Evolutionary conservation across 2,113 vertebrate species (phyloP).

Genomic region (Cololabis saira): DNA sequence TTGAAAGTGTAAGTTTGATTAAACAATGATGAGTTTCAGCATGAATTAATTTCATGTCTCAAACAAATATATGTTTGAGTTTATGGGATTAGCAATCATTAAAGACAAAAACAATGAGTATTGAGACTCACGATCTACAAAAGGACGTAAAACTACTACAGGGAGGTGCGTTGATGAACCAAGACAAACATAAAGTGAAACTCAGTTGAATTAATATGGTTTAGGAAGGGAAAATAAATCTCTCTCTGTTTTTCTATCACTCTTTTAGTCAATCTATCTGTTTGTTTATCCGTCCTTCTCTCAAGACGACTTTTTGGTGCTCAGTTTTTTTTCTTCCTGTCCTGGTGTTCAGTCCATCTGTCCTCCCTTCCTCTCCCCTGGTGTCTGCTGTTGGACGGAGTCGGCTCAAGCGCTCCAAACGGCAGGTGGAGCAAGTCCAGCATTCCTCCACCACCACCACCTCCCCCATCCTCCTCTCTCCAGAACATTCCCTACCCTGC

Average conservation of each 20-base stretch:
- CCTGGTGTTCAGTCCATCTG: constrained; percentile 67
- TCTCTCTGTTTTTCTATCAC: not conserved
- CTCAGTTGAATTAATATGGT: not conserved
- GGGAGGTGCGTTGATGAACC: no score
- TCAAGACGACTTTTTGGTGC: constrained; percentile 32
- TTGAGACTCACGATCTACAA: no score
- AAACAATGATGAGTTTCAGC: no score
- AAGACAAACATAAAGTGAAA: no score
- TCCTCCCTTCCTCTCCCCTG: constrained; percentile 70
- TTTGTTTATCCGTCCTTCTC: constrained; percentile 6
- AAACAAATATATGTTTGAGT: no score
- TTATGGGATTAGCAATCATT: no score
- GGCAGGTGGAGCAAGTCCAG: constrained; percentile 79
- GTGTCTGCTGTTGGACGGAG: constrained; percentile 68
- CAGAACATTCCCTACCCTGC: constrained; percentile 73
- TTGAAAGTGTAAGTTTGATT: no score
- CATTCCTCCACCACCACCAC: constrained; percentile 58
- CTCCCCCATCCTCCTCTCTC: constrained; percentile 56
- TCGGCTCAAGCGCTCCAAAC: constrained; percentile 69
- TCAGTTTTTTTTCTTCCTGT: constrained; percentile 46
- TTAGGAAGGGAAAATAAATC: not conserved
- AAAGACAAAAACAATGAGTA: no score
- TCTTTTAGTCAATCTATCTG: not conserved
- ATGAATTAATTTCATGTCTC: no score
- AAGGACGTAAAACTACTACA: no score